Conservation (phyloP, 2,888 invertebrate genomes). For the Drosophila anomalata region DNA sequence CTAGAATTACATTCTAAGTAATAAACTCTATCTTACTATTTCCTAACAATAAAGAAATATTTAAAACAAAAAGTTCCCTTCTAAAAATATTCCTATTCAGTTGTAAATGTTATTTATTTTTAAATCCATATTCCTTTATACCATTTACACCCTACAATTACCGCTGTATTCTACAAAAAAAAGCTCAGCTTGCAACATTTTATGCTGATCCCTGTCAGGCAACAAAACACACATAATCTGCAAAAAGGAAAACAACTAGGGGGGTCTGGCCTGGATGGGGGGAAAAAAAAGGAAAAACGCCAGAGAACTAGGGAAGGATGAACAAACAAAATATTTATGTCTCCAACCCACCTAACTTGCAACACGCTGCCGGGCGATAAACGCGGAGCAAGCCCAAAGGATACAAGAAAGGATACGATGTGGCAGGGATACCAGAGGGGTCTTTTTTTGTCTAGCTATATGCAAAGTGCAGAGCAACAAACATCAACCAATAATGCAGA, state of each 20-base stretch:
- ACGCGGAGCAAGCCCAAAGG: constrained; percentile 30
- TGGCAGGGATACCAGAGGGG: constrained; percentile 19
- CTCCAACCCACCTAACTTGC: constrained; percentile 45
- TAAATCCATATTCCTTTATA: constrained; percentile 21
- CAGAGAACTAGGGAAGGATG: constrained; percentile 36
- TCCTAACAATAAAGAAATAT: neutral
- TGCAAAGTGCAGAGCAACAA: constrained; percentile 60
- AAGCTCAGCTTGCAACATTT: constrained; percentile 83
- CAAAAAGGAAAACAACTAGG: constrained; percentile 81
- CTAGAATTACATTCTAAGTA: no score
- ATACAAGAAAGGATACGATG: constrained; percentile 40
- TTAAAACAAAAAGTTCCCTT: neutral
- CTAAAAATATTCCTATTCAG: neutral
- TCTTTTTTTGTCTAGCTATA: constrained; percentile 38
- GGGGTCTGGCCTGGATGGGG: constrained; percentile 19
- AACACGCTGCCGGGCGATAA: constrained; percentile 49
- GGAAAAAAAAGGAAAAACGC: constrained; percentile 4
- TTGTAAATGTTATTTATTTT: constrained; percentile 13
- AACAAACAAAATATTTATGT: constrained; percentile 79
- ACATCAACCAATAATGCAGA: constrained; percentile 83
- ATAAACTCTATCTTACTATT: neutral
- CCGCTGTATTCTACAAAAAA: constrained; percentile 50
- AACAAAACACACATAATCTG: constrained; percentile 84
- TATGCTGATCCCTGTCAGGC: constrained; percentile 84
- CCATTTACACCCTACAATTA: constrained; percentile 42